Base-by-base conservation (phyloP, 2,888 invertebrate genomes). In the Eupithecia subumbrata region DNA sequence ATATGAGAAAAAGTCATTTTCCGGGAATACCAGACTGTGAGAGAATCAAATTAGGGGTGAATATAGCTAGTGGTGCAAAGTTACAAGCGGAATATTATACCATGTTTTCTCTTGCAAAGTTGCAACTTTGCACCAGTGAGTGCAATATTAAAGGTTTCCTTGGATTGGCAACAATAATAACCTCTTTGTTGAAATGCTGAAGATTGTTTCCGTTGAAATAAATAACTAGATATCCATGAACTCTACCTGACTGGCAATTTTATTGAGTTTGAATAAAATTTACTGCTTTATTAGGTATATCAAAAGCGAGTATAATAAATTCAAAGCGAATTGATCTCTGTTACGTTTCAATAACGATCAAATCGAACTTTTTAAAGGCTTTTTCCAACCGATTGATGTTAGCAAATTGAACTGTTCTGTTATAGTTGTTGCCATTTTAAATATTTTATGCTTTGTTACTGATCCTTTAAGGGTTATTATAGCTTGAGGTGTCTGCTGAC, bases 401-500 rank as follows among this genome's bases (percentile, higher is more conserved):
- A 72, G 71, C 71, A 72, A 72, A 72, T 72, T 64, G 64, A 64
- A 72, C 71, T 69, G 63, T 43, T 68, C 48, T 66, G 72, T 67
- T 60, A 30, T 43, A 70, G 60, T 66, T 69, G 14, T 56, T 69
- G 45, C 22, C 18, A 22, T 43, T 68, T 43, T 22, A 22, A n/a
- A 40, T 40, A 68, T 22, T 45, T 45, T 68, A 45, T 43, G 7
- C 69, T 69, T 16, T 73, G 11, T 34, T 52, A 37, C 48, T n/a
- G 34, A 25, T 64, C n/a, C 43, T 48, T 48, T 74, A 79, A 72
- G 73, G 78, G 48, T 70, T 37, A 70, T 56, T 40, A 75, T 67
- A 52, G 52, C 22, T 64, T 48, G 69, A 71, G 48, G 64, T 70
- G 69, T 71, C 56, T 60, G 75, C 73, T 79, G 75, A 73, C 75